These are phyloP conservation scores for Melipona quadrifasciata DNA, from an alignment of 1,140 invertebrate genomes.

Conservation along the genomic window DNA sequence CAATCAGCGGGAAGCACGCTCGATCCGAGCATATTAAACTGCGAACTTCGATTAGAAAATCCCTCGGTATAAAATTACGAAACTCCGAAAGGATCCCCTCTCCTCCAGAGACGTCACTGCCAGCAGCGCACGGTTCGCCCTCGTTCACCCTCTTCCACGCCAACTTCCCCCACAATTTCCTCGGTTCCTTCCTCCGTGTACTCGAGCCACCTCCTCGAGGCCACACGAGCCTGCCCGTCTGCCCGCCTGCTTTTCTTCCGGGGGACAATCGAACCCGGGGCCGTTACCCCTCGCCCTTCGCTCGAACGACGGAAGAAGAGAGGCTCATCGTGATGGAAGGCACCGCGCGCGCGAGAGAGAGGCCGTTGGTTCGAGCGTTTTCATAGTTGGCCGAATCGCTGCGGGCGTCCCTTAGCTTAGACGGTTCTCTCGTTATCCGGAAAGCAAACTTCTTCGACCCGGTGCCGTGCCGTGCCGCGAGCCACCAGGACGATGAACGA, in stretches of 20 bases:
- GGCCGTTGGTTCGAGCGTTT: constrained; percentile 28
- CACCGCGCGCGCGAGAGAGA: background rate
- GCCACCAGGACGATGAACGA: constrained; percentile 61
- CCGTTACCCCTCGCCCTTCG: background rate
- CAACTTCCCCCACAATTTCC: background rate
- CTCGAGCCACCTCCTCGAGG: too few species aligned
- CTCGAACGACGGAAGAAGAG: background rate
- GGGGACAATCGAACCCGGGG: constrained; percentile 5
- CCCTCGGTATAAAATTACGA: background rate
- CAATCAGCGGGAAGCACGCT: background rate
- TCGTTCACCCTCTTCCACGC: background rate
- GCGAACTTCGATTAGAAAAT: background rate
- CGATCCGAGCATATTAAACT: background rate
- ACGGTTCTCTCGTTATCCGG: constrained; percentile 64
- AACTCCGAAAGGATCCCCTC: background rate
- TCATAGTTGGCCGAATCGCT: constrained; percentile 57
- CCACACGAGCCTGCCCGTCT: background rate
- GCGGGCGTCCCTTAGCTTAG: constrained; percentile 41
- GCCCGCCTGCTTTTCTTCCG: background rate
- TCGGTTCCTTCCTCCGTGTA: background rate
- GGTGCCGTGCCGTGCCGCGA: background rate
- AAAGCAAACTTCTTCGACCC: constrained; percentile 62
- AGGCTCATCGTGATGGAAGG: constrained; percentile 12
- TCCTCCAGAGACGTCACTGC: background rate
- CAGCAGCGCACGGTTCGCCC: background rate